Base-by-base conservation (phyloP, 2,888 invertebrate genomes). In the Anoplius nigerrimus region DNA sequence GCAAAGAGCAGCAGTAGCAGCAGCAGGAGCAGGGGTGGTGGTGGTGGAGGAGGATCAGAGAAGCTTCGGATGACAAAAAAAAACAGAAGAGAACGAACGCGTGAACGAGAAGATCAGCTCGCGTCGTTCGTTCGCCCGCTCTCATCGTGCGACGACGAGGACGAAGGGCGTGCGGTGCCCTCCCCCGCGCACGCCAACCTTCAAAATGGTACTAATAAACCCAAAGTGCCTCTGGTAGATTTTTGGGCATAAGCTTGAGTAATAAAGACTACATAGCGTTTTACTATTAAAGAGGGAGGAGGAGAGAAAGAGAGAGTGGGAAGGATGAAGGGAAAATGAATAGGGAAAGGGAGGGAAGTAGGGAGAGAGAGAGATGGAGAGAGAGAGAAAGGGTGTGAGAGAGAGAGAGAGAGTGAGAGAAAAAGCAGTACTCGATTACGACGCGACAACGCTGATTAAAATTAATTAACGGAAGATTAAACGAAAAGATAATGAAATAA, bases 211-310 rank as follows among this genome's bases (percentile, higher is more conserved):
- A 88, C 88, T 88, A 88, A 87, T 87, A 87, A 87, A 87, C 86
- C 87, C 88, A 86, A 88, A 88, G 88, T 88, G 88, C 88, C 88
- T 88, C 87, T 86, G 87, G 87, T 88, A 88, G 88, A 88, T 88
- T 87, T 88, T 88, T 88, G 87, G 88, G 88, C 87, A 88, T 88
- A 87, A 88, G 87, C 87, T 88, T 87, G 87, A 86, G 82, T 85
- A 87, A 87, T 84, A 83, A 83, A 84, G 82, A 82, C 81, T 84
- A 83, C 80, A 80, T 82, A 79, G 77, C 76, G 72, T 81, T 82
- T 56, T 75, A 81, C 74, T 80, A 81, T 74, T 76, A 80, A 78
- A 72, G 46, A 64, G 66, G n/a, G 53, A 22, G 48, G 27, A 45
- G 55, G 55, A 57, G 46, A 56, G 61, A 51, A 43, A 55, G 60